Evolutionary conservation across 2,888 invertebrate species (phyloP).

Genomic region (Ophraella communa): DNA sequence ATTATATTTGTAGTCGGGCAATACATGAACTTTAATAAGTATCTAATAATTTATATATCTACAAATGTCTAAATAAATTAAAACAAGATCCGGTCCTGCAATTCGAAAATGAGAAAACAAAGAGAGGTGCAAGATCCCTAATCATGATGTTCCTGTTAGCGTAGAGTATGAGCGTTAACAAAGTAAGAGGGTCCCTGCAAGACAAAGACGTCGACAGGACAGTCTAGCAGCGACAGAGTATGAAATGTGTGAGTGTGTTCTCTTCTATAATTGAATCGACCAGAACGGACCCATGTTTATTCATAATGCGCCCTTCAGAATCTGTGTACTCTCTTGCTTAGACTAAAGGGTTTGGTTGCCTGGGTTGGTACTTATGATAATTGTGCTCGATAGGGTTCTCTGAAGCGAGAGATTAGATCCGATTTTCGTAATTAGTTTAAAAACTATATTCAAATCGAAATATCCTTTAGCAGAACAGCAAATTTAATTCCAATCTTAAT

Average conservation of each 20-base stretch:
- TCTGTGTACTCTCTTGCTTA: constrained; percentile 28
- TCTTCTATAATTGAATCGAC: constrained; percentile 60
- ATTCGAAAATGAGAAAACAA: constrained; percentile 10
- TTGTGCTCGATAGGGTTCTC: constrained; percentile 26
- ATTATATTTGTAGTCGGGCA: too few species aligned
- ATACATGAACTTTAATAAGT: too few species aligned
- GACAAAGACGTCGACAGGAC: constrained; percentile 38
- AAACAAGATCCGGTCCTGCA: not conserved
- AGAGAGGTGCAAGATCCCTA: constrained; percentile 26
- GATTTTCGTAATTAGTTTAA: constrained; percentile 22
- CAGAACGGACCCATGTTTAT: constrained; percentile 59
- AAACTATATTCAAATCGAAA: constrained; percentile 24
- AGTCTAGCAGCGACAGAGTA: constrained; percentile 49
- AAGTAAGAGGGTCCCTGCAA: constrained; percentile 41
- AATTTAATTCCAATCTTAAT: not conserved
- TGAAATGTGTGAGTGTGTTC: constrained; percentile 51
- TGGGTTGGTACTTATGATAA: constrained; percentile 31
- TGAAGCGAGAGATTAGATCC: constrained; percentile 14
- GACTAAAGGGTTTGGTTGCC: constrained; percentile 17
- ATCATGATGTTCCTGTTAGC: constrained; percentile 33
- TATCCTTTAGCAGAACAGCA: not conserved
- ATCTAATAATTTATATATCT: too few species aligned
- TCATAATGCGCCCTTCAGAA: constrained; percentile 40
- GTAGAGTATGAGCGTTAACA: constrained; percentile 44
- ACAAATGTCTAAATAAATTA: not conserved